These are phyloP conservation scores for Drosophila diplacantha DNA, from an alignment of 2,888 invertebrate species.

Conservation along the genomic window DNA sequence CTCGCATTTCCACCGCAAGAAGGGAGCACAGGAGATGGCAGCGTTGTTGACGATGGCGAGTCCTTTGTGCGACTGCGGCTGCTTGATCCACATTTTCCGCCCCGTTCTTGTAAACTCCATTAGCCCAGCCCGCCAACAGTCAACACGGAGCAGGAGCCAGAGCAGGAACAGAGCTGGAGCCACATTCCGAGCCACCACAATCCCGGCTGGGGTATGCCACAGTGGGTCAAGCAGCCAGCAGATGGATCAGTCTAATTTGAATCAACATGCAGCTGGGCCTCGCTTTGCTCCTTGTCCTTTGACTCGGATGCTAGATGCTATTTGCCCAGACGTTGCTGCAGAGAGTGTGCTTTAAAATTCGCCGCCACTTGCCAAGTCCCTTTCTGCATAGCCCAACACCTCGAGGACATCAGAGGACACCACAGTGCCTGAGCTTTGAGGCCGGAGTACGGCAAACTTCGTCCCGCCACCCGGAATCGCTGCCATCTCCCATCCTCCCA, in stretches of 20 bases:
- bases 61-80: constrained; percentile 51
- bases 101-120: constrained; percentile 57
- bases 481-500: too few species aligned
- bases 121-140: constrained; percentile 43
- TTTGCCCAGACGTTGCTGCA: constrained; percentile 15
- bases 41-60: constrained; percentile 2
- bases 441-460: background rate
- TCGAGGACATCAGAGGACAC: constrained; percentile 8
- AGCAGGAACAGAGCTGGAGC: background rate
- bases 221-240: constrained; percentile 33
- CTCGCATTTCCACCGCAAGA: constrained; percentile 51
- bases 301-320: constrained; percentile 9
- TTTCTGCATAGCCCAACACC: constrained; percentile 32
- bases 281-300: constrained; percentile 15
- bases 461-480: background rate
- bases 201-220: constrained; percentile 5
- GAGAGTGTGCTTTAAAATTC: constrained; percentile 24
- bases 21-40: background rate
- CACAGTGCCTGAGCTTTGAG: constrained; percentile 10
- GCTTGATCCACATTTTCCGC: constrained; percentile 60
- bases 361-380: constrained; percentile 28
- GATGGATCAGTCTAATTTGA: constrained; percentile 38
- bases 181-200: constrained; percentile 17
- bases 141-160: constrained; percentile 12
- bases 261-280: constrained; percentile 25